These are phyloP conservation scores for Saccopteryx bilineata DNA, from an alignment of 2,113 vertebrate species.

Conservation along the genomic window DNA sequence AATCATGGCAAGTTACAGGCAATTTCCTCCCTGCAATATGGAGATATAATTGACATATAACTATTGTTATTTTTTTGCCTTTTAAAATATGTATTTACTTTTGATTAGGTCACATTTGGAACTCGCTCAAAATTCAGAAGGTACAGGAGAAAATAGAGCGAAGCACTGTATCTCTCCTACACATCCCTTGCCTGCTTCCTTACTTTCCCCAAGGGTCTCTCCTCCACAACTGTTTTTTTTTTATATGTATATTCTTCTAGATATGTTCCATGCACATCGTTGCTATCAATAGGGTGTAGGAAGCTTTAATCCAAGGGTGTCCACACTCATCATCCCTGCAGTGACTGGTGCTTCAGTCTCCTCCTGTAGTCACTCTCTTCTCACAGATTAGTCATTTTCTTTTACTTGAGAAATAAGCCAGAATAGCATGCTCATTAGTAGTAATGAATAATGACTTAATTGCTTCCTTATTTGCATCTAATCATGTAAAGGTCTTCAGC, in stretches of 20 bases:
- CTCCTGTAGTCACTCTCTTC: background rate
- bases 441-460: constrained; percentile 83
- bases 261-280: background rate
- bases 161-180: background rate
- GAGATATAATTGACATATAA: background rate
- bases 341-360: background rate
- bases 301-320: background rate
- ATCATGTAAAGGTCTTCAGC: constrained; percentile 76
- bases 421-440: constrained; percentile 72
- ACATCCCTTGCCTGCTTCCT: background rate
- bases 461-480: constrained; percentile 68
- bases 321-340: background rate
- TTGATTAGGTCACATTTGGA: background rate
- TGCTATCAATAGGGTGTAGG: background rate
- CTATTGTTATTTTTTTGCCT: background rate
- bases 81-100: background rate
- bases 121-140: background rate
- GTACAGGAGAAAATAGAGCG: background rate
- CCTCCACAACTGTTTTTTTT: background rate
- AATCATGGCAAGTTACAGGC: background rate
- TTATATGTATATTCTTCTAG: too few relatives aligned
- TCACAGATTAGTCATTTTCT: constrained; percentile 8
- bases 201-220: background rate
- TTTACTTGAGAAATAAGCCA: constrained; percentile 74
- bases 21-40: background rate